Evolutionary conservation across 1,140 invertebrate species (phyloP), one percentile per base, ranked within the genome.

Genomic region (Mycetomoellerius zeteki): DNA sequence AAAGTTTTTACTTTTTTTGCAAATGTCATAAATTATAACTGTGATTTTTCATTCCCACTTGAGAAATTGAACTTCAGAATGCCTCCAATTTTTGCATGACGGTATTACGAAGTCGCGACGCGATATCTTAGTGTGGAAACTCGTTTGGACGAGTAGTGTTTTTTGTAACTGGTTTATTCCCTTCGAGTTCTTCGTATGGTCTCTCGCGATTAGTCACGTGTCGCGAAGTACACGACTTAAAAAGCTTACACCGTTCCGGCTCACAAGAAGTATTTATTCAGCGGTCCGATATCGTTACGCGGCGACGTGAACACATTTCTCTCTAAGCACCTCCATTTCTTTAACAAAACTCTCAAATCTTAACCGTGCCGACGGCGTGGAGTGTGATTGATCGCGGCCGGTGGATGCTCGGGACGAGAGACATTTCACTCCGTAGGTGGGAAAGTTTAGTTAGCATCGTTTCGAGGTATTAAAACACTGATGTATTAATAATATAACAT

Each of bases 341-440:
- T 60, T 30, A 67, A 65, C 56, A 67, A 84, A 88, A 71, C 62
- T 72, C 24, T 76, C 19, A 54, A 89, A 72, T 76, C 69, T 52
- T 64, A 52, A n/a, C 56, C 54, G 56, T 47, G 47, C 30, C 71
- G 52, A 33, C 86, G 56, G 33, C 56, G 69, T 72, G 84, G 56
- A 78, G 19, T 71, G 86, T 93, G 93, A 93, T 93, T 92, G 92
- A 93, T 93, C 88, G 90, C 89, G 86, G 89, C 76, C 78, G 87
- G 62, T 87, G 90, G 86, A 88, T 89, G 91, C 81, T 86, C 86
- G 86, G 3, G 10, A 43, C 7, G 43, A 37, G 24, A 72, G 24
- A 47, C 77, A 71, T 78, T 87, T 77, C 86, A 85, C 76, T 43
- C 77, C 76, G 86, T 87, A 91, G 88, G 87, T 90, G 90, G 30